Base-by-base conservation (phyloP, 2,888 invertebrate genomes). In the Drosophila rubida region DNA sequence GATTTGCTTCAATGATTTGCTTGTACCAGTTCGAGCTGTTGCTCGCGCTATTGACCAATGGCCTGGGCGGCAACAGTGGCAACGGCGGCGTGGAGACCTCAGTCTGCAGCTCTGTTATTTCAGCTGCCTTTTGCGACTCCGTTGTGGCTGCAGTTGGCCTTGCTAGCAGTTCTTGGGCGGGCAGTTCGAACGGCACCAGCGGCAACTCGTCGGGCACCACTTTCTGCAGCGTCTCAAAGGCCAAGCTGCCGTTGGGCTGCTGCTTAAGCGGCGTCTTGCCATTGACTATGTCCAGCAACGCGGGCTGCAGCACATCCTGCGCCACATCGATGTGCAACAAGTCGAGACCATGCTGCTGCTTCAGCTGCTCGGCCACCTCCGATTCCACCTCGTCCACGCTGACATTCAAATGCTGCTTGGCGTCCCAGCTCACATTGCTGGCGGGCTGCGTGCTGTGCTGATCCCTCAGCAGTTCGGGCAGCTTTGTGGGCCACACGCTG, bases 171-270 rank as follows among this genome's bases (percentile, higher is more conserved):
- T 70, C 50, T 13, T 62, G 44, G 6, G 39, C 45, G 5, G 90
- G 88, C 59, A 91, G 42, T 50, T 82, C 65, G 64, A 91, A 91
- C 2, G 90, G 87, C 22, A 75, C 82, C 23, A 91, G 78, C 0
- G 91, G 90, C 72, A 91, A 88, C 44, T 86, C 63, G 1, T 70
- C 27, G 13, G 91, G 91, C 61, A 91, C 81, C 13, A 85, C 79
- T 46, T 90, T 77, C 9, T 89, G 69, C 2, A 91, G 69, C 0
- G 81, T 77, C 19, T 84, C 73, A 61, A 87, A 88, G 7, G 78
- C 78, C 2, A 85, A 46, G 8, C 45, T 67, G 19, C 68, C 73
- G 11, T 67, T 76, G 3, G 51, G 54, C 9, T 74, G 69, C 2
- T 25, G 42, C n/a, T 65, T 66, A 0, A 85, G 60, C 2, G 88